phyloP scores from a whole-genome alignment of 53 echinoderm and acorn worm genomes.

The Echinometra lucunter region DNA sequence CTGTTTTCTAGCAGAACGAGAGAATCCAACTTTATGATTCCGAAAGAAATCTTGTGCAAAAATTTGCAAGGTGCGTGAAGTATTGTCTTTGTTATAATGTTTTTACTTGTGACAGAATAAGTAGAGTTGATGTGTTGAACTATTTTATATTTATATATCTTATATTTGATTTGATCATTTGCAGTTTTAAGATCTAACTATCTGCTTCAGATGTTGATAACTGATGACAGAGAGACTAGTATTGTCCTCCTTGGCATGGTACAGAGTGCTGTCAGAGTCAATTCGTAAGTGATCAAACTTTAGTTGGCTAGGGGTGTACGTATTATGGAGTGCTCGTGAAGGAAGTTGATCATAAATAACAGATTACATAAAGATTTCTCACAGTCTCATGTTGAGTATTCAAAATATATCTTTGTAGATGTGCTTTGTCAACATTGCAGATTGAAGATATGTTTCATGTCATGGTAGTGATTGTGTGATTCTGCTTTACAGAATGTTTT shows the following conservation, averaged over 20 bases:
- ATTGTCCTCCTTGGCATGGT: conserved; percentile 86
- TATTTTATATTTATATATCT: not conserved
- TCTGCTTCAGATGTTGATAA: conserved; percentile 96
- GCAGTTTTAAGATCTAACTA: conserved; percentile 94
- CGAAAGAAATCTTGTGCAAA: too few species aligned
- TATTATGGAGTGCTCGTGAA: not conserved
- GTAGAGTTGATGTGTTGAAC: not conserved
- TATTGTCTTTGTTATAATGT: not conserved
- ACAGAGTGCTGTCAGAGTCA: conserved; percentile 94
- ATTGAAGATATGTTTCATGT: not conserved
- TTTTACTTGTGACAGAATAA: not conserved
- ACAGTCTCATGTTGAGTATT: too few species aligned
- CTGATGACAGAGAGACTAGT: conserved; percentile 97
- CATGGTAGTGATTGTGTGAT: not conserved
- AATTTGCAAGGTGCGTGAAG: too few species aligned
- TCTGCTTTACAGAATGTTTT: not conserved
- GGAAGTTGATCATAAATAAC: not conserved
- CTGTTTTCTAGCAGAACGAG: too few species aligned
- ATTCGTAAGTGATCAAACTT: conserved; percentile 82
- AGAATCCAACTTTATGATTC: too few species aligned
- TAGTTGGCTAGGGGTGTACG: not conserved
- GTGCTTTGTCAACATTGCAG: not conserved
- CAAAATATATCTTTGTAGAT: not conserved
- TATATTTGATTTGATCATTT: conserved; percentile 1
- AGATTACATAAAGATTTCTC: too few species aligned